Evolutionary conservation across 1,140 invertebrate genomes (phyloP).

Genomic region (Anagrus nilaparvatae): DNA sequence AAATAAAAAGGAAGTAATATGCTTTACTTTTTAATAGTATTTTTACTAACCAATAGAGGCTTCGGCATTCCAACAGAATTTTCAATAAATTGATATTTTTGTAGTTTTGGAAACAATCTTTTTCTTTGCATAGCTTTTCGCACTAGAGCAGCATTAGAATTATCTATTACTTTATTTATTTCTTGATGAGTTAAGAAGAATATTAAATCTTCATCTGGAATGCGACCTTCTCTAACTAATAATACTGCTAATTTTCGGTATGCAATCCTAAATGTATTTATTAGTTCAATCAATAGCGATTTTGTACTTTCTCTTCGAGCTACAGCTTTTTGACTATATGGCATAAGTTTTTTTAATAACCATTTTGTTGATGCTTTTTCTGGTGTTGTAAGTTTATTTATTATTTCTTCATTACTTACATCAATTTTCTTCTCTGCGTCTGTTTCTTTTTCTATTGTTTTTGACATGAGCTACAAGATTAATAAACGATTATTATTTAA

Average conservation of each 20-base stretch:
- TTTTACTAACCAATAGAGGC: conserved; percentile 5
- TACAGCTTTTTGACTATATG: conserved; percentile 49
- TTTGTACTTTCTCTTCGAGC: conserved; percentile 57
- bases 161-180: conserved; percentile 47
- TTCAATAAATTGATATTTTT: conserved; percentile 20
- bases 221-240: conserved; percentile 48
- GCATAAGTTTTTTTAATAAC: conserved; percentile 42
- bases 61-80: conserved; percentile 7
- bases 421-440: too few species aligned
- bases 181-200: conserved; percentile 62
- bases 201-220: conserved; percentile 57
- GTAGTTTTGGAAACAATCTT: conserved; percentile 30
- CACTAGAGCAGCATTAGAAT: conserved; percentile 46
- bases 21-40: too few species aligned
- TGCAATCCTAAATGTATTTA: conserved; percentile 52
- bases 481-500: too few species aligned
- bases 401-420: too few species aligned
- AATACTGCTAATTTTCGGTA: conserved; percentile 47
- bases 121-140: conserved; percentile 35
- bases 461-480: too few species aligned
- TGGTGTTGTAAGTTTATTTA: conserved; percentile 38
- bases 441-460: neutral
- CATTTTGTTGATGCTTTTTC: conserved; percentile 28
- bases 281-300: conserved; percentile 46
- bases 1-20: too few species aligned